Conservation (phyloP, 1,140 invertebrate genomes). For the Drosophila leontia region DNA sequence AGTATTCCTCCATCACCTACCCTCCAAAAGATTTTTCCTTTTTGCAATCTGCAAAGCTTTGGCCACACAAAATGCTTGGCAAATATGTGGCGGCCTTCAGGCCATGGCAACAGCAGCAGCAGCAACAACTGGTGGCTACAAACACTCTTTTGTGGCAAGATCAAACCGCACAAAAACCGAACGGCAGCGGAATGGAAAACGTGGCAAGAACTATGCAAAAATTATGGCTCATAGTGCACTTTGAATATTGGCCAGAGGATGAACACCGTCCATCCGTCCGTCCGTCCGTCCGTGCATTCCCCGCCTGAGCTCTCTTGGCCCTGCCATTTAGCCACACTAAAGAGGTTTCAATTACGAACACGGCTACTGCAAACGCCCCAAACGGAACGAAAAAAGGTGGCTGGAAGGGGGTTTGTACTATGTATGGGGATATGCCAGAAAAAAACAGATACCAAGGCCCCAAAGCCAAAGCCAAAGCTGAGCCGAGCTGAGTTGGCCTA, state of each 20-base stretch:
- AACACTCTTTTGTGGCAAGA: slow-evolving; percentile 63
- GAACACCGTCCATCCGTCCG: slow-evolving; percentile 20
- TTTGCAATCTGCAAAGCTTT: slow-evolving; percentile 25
- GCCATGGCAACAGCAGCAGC: slow-evolving; percentile 48
- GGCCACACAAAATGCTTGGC: slow-evolving; percentile 76
- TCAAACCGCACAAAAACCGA: slow-evolving; percentile 51
- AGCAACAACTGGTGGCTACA: slow-evolving; percentile 52
- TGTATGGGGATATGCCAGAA: slow-evolving; percentile 20
- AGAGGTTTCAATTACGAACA: slow-evolving; percentile 82
- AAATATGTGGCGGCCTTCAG: slow-evolving; percentile 71
- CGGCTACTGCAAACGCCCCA: slow-evolving; percentile 72
- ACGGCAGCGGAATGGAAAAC: slow-evolving; percentile 54
- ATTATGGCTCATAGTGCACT: slow-evolving; percentile 75
- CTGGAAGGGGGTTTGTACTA: neutral
- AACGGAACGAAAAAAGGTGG: slow-evolving; percentile 36
- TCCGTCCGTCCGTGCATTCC: slow-evolving; percentile 2
- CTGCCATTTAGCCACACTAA: slow-evolving; percentile 81
- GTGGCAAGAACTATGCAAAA: slow-evolving; percentile 81
- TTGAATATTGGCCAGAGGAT: slow-evolving; percentile 62
- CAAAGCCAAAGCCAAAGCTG: slow-evolving; percentile 43
- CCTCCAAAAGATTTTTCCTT: neutral
- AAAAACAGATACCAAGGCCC: slow-evolving; percentile 26
- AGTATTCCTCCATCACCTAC: neutral
- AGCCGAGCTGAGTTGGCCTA: slow-evolving; percentile 41
- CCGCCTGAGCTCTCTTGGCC: slow-evolving; percentile 22